These are phyloP conservation scores for Mycalesis mineus DNA, from an alignment of 2,888 invertebrate species.

Conservation along the genomic window DNA sequence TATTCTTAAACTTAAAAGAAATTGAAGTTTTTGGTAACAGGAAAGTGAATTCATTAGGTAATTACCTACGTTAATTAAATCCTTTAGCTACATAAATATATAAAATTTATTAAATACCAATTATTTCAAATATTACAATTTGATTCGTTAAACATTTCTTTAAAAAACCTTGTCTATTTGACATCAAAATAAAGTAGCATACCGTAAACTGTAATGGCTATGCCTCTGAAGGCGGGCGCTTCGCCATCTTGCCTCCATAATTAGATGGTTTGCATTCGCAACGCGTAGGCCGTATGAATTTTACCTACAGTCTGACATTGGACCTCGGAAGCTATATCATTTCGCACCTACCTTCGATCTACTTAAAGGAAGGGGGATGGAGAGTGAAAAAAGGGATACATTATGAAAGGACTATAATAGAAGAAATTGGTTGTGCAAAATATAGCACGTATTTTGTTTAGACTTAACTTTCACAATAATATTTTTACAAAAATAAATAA, in stretches of 20 bases:
- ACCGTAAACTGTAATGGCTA: neutral
- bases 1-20: too few relatives aligned
- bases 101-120: too few relatives aligned
- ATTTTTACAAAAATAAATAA: too few relatives aligned
- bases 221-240: slow-evolving; percentile 25
- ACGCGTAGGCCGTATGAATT: slow-evolving; percentile 69
- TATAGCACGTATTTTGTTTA: too few relatives aligned
- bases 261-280: slow-evolving; percentile 73
- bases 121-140: neutral
- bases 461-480: too few relatives aligned
- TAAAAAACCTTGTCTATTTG: neutral
- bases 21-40: too few relatives aligned
- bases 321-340: slow-evolving; percentile 76
- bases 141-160: neutral
- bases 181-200: neutral
- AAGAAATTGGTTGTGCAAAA: slow-evolving; percentile 5
- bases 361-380: slow-evolving; percentile 34
- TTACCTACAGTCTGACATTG: slow-evolving; percentile 77
- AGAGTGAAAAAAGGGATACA: slow-evolving; percentile 30
- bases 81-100: too few relatives aligned
- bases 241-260: slow-evolving; percentile 71
- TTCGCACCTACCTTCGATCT: slow-evolving; percentile 59
- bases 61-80: too few relatives aligned
- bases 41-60: too few relatives aligned
- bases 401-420: slow-evolving; percentile 22